These are phyloP conservation scores for Tipula vernalis DNA, from an alignment of 2,888 invertebrate genomes.

Conservation along the genomic window DNA sequence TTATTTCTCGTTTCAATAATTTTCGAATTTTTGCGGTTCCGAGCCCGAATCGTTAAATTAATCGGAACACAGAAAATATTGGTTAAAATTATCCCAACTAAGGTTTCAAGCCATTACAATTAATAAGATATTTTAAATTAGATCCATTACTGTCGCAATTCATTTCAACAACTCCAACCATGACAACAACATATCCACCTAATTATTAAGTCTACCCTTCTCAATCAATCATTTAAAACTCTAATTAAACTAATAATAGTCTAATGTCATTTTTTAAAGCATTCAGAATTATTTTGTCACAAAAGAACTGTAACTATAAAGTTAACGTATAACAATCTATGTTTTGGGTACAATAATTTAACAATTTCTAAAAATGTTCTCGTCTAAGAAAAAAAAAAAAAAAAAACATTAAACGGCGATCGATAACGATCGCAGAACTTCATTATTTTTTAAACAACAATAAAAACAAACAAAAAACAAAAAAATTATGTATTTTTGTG, in stretches of 20 bases:
- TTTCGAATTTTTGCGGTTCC: too few species aligned
- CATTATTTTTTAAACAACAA: background rate
- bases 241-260: background rate
- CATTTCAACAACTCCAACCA: too few species aligned
- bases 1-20: too few species aligned
- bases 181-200: background rate
- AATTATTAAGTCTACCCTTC: background rate
- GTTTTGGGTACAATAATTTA: background rate
- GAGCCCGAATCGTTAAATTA: too few species aligned
- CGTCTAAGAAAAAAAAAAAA: background rate
- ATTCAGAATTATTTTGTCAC: background rate
- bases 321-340: background rate
- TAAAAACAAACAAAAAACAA: background rate
- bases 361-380: background rate
- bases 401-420: background rate
- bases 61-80: too few species aligned
- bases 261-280: background rate
- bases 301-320: background rate
- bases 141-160: too few species aligned
- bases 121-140: too few species aligned
- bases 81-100: too few species aligned
- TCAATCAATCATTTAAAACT: background rate
- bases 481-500: background rate
- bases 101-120: too few species aligned
- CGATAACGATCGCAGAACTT: background rate